phyloP scores from a whole-genome alignment of 2,113 vertebrate genomes.

The Cygnus atratus region DNA sequence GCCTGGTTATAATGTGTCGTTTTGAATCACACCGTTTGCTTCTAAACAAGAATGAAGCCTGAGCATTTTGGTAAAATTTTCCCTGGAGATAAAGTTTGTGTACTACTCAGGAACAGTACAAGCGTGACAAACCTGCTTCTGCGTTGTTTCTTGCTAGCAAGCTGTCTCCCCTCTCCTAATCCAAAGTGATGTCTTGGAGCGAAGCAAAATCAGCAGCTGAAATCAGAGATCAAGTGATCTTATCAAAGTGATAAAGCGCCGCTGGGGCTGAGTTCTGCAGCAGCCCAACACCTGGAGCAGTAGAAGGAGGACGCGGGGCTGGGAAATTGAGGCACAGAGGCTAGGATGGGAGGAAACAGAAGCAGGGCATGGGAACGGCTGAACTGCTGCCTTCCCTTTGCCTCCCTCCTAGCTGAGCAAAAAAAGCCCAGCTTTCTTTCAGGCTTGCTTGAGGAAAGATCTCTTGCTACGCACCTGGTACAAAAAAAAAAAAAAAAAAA shows the following conservation, averaged over 20 bases:
- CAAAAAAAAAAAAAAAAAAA: neutral
- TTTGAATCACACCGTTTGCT: neutral
- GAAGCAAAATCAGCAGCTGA: neutral
- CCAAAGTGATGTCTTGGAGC: neutral
- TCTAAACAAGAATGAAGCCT: neutral
- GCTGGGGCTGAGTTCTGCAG: neutral
- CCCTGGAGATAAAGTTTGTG: neutral
- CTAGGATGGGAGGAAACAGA: neutral
- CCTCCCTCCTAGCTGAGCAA: neutral
- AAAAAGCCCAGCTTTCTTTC: neutral
- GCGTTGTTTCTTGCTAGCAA: neutral
- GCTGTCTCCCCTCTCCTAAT: neutral
- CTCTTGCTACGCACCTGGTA: neutral
- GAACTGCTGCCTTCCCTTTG: neutral
- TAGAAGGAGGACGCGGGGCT: neutral
- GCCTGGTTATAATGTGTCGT: neutral
- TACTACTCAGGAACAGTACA: neutral
- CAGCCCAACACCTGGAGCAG: accelerated
- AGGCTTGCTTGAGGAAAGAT: neutral
- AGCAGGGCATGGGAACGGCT: no score
- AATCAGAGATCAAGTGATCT: neutral
- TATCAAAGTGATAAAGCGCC: neutral
- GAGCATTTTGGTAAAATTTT: neutral
- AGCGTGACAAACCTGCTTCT: neutral
- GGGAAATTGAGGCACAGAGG: no score